Conservation (phyloP, 2,888 invertebrate genomes). For the Sesia bembeciformis region DNA sequence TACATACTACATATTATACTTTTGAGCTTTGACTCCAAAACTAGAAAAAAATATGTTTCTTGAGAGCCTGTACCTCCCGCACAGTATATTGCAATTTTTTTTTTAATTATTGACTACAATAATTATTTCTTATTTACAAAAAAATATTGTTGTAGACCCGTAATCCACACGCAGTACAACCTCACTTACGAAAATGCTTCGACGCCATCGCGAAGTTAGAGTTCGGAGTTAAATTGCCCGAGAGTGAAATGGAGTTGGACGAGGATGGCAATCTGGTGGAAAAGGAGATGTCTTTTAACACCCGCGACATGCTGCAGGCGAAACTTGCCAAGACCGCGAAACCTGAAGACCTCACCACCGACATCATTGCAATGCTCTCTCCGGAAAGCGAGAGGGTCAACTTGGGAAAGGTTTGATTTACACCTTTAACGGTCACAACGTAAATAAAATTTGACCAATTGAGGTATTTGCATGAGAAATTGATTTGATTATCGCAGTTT, state of each 20-base stretch:
- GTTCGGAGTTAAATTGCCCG: slow-evolving; percentile 77
- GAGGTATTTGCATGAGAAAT: no score
- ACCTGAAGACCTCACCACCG: slow-evolving; percentile 79
- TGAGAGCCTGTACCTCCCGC: not conserved
- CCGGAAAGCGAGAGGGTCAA: slow-evolving; percentile 89
- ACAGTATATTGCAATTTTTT: not conserved
- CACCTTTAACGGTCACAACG: no score
- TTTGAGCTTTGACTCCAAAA: not conserved
- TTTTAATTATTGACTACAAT: not conserved
- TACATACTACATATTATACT: no score
- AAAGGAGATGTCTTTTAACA: slow-evolving; percentile 56
- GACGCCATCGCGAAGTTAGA: slow-evolving; percentile 87
- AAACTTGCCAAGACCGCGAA: slow-evolving; percentile 48
- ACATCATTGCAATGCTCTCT: slow-evolving; percentile 91
- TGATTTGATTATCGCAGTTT: no score
- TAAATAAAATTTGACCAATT: no score
- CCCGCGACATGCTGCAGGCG: slow-evolving; percentile 53
- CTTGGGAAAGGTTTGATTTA: slow-evolving; percentile 75
- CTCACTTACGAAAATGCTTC: slow-evolving; percentile 92
- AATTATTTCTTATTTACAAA: no score
- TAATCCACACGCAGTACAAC: slow-evolving; percentile 92
- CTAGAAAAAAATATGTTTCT: not conserved
- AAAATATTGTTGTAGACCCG: slow-evolving; percentile 76
- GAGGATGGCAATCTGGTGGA: slow-evolving; percentile 66
- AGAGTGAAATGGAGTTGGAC: slow-evolving; percentile 66